Conservation (phyloP, 2,797 vertebrate species). For the Sebastes oblongus region DNA sequence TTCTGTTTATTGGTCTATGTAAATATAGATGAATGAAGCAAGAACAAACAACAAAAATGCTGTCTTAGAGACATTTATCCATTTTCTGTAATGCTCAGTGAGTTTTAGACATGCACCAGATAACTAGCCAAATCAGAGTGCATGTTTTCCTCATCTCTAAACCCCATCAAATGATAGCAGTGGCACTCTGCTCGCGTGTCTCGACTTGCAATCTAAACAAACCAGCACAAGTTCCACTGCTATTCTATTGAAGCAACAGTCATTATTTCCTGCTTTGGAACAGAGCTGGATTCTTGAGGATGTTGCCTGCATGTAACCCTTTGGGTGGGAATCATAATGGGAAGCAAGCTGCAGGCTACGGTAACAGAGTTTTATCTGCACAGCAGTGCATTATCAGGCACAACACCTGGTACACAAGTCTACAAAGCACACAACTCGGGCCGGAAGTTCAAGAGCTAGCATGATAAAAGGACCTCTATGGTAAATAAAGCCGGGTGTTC, state of each 20-base stretch:
- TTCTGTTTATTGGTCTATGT: not conserved
- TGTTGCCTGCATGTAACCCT: conserved; percentile 66
- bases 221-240: conserved; percentile 63
- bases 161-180: conserved; percentile 45
- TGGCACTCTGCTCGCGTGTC: conserved; percentile 55
- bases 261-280: conserved; percentile 78
- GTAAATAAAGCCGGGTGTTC: conserved; percentile 59
- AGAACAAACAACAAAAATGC: not conserved
- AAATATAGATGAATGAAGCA: not conserved
- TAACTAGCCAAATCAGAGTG: conserved; percentile 2
- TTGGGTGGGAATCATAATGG: conserved; percentile 72
- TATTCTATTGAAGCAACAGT: conserved; percentile 59
- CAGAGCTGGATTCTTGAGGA: conserved; percentile 74
- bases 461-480: conserved; percentile 46
- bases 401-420: conserved; percentile 59
- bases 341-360: conserved; percentile 60
- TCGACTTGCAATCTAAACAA: conserved; percentile 69
- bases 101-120: conserved; percentile 16
- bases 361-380: conserved; percentile 59
- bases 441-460: conserved; percentile 46
- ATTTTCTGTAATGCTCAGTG: not conserved
- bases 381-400: conserved; percentile 54
- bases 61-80: not conserved
- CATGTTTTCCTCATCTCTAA: conserved; percentile 33
- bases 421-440: conserved; percentile 49